These are phyloP conservation scores for Caranx ignobilis DNA, from an alignment of 2,113 vertebrate species.

Conservation along the genomic window DNA sequence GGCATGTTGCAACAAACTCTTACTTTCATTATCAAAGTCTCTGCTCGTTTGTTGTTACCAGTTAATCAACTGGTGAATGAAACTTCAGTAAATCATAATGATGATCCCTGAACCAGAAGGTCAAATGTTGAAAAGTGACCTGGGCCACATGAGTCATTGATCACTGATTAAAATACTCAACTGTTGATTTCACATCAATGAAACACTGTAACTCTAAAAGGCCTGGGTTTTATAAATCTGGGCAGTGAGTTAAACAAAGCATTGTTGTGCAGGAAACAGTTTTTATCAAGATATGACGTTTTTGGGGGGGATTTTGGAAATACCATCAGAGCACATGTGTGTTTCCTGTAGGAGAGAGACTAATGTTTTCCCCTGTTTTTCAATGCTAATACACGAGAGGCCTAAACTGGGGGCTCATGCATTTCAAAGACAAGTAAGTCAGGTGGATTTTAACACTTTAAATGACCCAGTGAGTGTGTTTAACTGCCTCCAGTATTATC, in stretches of 20 bases:
- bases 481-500: conserved; percentile 11
- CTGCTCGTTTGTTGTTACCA: no score
- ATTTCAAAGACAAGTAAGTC: conserved; percentile 36
- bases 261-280: not conserved
- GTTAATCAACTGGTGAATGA: no score
- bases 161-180: no score
- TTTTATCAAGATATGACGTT: not conserved
- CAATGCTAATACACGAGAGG: not conserved
- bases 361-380: conserved; percentile 5
- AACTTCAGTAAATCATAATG: no score
- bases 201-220: not conserved
- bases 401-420: conserved; percentile 7
- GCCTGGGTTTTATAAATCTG: not conserved
- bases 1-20: no score
- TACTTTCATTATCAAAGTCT: no score
- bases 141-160: no score
- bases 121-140: no score
- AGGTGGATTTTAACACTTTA: conserved; percentile 47
- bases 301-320: not conserved
- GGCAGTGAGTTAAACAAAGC: not conserved
- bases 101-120: no score
- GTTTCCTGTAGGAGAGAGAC: conserved; percentile 5
- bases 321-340: not conserved
- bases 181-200: no score
- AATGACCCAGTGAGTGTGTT: conserved; percentile 28